Evolutionary conservation across 2,888 invertebrate genomes (phyloP), one percentile per base, ranked within the genome.

Genomic region (Yponomeuta malinellus): DNA sequence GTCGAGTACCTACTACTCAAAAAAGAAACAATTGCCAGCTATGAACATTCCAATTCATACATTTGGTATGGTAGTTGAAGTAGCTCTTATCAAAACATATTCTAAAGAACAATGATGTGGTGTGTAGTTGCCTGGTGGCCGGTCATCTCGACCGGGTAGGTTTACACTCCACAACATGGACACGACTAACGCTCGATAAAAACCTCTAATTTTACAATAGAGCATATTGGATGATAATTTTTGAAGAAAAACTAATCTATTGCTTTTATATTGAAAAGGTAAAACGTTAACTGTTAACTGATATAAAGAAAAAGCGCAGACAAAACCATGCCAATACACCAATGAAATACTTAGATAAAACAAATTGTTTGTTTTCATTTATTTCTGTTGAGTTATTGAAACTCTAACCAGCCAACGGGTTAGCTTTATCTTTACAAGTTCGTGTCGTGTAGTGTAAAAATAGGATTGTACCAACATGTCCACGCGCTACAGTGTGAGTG

Each of bases 61-160:
- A 79, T 83, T 83, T 81, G 83, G 82, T 83, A 81, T 9, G 5
- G 83, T 76, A 79, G 79, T 81, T 89, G 83, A 84, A 90, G 88
- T 86, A 83, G 82, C 86, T 89, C 89, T 91, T 90, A 92, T 90
- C 90, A 82, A 85, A 87, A 90, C 88, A 88, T 86, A 90, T 88
- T 82, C 81, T 85, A 84, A 81, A 88, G 89, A 90, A 91, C 90
- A 91, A 91, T 90, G 86, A 87, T 80, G 82, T 80, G 82, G 79
- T 84, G 82, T 83, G 79, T 79, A 76, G 83, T 82, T 83, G 83
- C 81, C 78, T 79, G 43, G 79, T 79, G 78, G 80, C 78, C 81
- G 80, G 82, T 84, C 81, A 76, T 76, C 79, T 79, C 77, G 74
- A 72, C 74, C 71, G 71, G 10, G 29, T 73, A 70, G 69, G 70